Evolutionary conservation across 2,113 vertebrate genomes (phyloP).

Genomic region (Cardinalis cardinalis): DNA sequence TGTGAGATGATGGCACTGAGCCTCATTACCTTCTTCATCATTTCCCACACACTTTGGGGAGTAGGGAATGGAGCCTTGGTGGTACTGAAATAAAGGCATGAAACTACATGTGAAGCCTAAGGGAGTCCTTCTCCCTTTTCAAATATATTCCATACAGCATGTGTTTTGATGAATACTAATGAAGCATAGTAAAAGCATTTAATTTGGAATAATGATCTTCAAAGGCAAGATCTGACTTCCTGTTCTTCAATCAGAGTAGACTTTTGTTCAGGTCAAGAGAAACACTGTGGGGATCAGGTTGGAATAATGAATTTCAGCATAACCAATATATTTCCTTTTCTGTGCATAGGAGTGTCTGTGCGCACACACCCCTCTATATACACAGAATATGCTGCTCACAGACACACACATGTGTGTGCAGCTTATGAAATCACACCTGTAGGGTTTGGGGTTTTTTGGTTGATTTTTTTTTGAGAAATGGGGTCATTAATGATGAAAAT

Average conservation of each 20-base stretch:
- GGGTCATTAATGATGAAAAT: not conserved
- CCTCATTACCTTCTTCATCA: not conserved
- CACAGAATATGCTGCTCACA: not conserved
- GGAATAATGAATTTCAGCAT: not conserved
- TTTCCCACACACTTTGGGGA: not conserved
- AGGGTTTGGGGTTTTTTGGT: too few relatives aligned
- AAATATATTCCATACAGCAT: not conserved
- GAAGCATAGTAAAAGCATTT: not conserved
- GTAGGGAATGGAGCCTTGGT: not conserved
- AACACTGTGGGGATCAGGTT: not conserved
- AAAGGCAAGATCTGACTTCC: not conserved
- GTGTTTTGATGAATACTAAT: not conserved
- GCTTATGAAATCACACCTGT: not conserved
- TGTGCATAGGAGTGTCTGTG: not conserved
- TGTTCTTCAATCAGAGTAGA: not conserved
- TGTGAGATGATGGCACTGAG: not conserved
- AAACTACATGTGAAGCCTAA: not conserved
- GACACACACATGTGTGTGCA: rapidly evolving
- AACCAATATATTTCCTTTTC: not conserved
- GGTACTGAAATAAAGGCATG: not conserved
- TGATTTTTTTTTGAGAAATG: not conserved
- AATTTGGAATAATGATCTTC: not conserved
- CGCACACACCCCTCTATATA: rapidly evolving
- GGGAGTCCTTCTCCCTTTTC: not conserved
- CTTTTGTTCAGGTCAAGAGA: not conserved